These are phyloP conservation scores for Drosophila formosana DNA, from an alignment of 2,888 invertebrate species.

Conservation along the genomic window DNA sequence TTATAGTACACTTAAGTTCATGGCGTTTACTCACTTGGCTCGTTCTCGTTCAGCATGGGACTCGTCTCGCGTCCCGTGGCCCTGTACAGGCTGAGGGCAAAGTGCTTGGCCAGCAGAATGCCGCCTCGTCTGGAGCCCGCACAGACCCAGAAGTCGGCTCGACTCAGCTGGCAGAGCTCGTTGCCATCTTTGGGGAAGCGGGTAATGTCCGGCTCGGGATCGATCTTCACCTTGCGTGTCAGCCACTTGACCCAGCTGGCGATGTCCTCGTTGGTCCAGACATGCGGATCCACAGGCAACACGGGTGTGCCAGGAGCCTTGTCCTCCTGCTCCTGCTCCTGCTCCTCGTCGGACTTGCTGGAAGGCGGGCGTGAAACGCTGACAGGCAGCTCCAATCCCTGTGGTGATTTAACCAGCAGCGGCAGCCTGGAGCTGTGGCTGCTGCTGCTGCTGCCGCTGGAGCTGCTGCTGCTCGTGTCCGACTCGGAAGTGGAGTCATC, in stretches of 20 bases:
- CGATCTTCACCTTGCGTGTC: conserved; percentile 87
- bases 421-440: conserved; percentile 23
- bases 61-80: conserved; percentile 88
- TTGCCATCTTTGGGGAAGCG: conserved; percentile 87
- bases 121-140: conserved; percentile 86
- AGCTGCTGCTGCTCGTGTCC: conserved; percentile 32
- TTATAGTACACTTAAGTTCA: conserved; percentile 34
- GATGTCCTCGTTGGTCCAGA: conserved; percentile 88
- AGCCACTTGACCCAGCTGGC: conserved; percentile 88
- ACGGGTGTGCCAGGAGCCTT: conserved; percentile 63
- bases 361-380: conserved; percentile 30
- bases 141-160: conserved; percentile 87
- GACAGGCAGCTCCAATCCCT: background rate
- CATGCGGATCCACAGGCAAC: conserved; percentile 87
- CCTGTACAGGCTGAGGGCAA: conserved; percentile 87
- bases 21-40: conserved; percentile 83
- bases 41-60: conserved; percentile 86
- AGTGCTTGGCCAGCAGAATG: conserved; percentile 87
- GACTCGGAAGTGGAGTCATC: conserved; percentile 42
- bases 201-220: conserved; percentile 86
- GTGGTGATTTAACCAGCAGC: conserved; percentile 10
- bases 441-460: conserved; percentile 19
- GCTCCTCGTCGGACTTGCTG: conserved; percentile 37
- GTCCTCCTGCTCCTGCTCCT: conserved; percentile 36
- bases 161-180: conserved; percentile 87